A percentile compares a stretch with the other conserved stretches of the same genome.
Conservation (phyloP, 2,113 vertebrate species). For the Semicossyphus pulcher region DNA sequence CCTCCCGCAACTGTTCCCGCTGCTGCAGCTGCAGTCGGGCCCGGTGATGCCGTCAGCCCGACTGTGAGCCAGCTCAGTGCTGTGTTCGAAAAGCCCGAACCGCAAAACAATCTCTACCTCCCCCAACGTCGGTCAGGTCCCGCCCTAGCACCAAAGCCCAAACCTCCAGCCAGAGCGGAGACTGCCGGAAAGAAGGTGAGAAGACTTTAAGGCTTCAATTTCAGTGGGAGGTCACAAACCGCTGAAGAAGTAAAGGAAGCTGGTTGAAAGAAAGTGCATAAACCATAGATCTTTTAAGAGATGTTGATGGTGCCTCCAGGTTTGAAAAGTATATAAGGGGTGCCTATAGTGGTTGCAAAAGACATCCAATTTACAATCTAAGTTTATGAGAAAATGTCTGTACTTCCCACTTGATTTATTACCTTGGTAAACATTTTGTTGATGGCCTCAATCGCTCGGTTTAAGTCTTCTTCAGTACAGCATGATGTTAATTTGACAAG, state of each 20-base stretch:
- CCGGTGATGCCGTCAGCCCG: constrained; percentile 91
- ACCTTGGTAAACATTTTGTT: no score
- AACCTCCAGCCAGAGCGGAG: constrained; percentile 75
- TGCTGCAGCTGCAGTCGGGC: constrained; percentile 39
- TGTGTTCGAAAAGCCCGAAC: constrained; percentile 92
- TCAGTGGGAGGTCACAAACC: no score
- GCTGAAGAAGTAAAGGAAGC: background rate
- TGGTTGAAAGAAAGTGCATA: background rate
- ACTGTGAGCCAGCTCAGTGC: constrained; percentile 97
- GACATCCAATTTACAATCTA: no score
- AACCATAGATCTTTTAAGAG: background rate
- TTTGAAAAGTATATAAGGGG: no score
- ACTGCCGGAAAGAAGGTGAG: constrained; percentile 80
- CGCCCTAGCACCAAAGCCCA: constrained; percentile 72
- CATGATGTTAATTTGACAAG: no score
- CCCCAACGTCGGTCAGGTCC: constrained; percentile 79
- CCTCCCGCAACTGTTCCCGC: constrained; percentile 62
- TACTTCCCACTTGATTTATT: no score
- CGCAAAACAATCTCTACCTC: constrained; percentile 88
- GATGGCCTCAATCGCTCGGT: no score
- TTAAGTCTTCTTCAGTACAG: no score
- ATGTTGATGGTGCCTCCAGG: no score
- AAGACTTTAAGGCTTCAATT: background rate
- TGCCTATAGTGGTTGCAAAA: no score
- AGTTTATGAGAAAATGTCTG: no score